Base-by-base conservation (phyloP, 64 coral and sea anemone species). In the Platygyra sinensis region DNA sequence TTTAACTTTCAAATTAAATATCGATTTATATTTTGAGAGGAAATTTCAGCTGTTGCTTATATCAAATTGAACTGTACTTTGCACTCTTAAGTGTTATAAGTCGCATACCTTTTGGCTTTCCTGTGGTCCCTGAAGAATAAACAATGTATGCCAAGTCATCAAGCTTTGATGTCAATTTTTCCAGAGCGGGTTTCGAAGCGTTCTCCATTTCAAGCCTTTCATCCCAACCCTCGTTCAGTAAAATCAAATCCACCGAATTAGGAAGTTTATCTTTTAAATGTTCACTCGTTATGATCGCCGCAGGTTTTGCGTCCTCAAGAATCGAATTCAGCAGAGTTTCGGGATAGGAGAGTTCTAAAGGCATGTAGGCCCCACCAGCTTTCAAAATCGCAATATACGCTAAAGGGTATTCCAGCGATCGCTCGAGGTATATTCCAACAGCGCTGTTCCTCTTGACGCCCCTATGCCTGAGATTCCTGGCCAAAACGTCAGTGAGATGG, bases 121-220 rank as follows among this genome's bases (percentile, higher is more conserved):
- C 95, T 24, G 95, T 97, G 11, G 95, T 97, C 7, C 95, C 95
- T 16, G 95, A 97, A 1, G 95, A 97, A 60, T 97, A 97, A n/a
- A 97, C 95, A 19, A 97, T 65, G 39, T 97, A 97, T 0, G 95
- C 95, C 24, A 97, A 77, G 86, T 94, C 91, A 76, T 97, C 95
- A 5, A 94, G 46, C 32, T 33, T 27, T 17, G 78, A 72, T 30
- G 82, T 83, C n/a, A 88, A 49, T 51, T 67, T 30, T 17, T 88
- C 83, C 36, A 63, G 32, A 20, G 76, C 31, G 49, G 62, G 72
- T 28, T 82, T 69, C 5, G 25, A 38, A 76, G 76, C 73, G 82
- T 97, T 97, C 76, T 94, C 95, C 76, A 87, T 88, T 59, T 33
- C 29, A 11, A 94, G 30, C 31, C 88, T 79, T 17, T 89, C 67